These are phyloP conservation scores for Papilio protenor DNA, from an alignment of 2,888 invertebrate genomes.

Conservation along the genomic window DNA sequence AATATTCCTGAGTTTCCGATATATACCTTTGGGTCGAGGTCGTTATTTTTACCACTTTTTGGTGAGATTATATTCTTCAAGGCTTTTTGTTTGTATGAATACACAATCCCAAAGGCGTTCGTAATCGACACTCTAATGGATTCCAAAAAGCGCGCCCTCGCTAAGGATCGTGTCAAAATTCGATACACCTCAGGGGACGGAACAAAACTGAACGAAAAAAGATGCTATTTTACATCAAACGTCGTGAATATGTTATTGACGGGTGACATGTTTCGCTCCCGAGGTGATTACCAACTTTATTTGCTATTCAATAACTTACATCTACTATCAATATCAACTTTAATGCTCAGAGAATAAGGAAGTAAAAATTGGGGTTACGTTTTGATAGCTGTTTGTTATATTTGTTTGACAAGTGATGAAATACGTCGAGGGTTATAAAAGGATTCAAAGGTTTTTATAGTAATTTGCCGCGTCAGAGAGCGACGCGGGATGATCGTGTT, in stretches of 20 bases:
- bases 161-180: slow-evolving; percentile 60
- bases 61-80: not conserved
- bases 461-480: slow-evolving; percentile 37
- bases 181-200: slow-evolving; percentile 57
- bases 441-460: slow-evolving; percentile 41
- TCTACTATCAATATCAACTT: not conserved
- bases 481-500: slow-evolving; percentile 23
- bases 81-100: slow-evolving; percentile 14
- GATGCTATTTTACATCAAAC: slow-evolving; percentile 58
- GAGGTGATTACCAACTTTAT: slow-evolving; percentile 30
- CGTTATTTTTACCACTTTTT: not conserved
- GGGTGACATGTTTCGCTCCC: slow-evolving; percentile 49
- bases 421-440: slow-evolving; percentile 38
- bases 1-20: not conserved
- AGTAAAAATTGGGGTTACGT: not conserved
- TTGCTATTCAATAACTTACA: not conserved
- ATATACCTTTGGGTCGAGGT: not conserved
- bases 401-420: slow-evolving; percentile 28
- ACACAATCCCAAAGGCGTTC: slow-evolving; percentile 45
- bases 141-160: slow-evolving; percentile 52
- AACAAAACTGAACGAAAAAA: slow-evolving; percentile 49
- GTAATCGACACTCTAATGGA: slow-evolving; percentile 65
- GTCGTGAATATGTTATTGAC: slow-evolving; percentile 53
- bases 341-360: not conserved
- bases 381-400: slow-evolving; percentile 1